Evolutionary conservation across 2,888 invertebrate genomes (phyloP).

Genomic region (Stenichneumon culpator): DNA sequence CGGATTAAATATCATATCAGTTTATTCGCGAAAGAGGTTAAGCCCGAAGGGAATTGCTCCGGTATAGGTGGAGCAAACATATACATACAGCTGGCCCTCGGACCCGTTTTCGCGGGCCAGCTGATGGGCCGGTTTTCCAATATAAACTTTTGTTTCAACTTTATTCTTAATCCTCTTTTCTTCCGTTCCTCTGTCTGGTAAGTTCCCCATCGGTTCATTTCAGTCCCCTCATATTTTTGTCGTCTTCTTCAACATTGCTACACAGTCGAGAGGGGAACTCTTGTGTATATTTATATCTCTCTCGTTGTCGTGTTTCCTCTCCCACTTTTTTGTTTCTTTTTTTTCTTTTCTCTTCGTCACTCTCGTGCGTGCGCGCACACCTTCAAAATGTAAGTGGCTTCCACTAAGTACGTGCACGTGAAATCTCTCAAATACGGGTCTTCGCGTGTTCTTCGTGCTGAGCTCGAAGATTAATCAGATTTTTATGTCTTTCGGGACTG

Average conservation of each 20-base stretch:
- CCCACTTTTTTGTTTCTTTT: conserved; percentile 33
- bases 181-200: conserved; percentile 55
- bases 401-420: conserved; percentile 13
- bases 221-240: conserved; percentile 70
- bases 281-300: conserved; percentile 81
- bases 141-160: conserved; percentile 81
- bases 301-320: conserved; percentile 74
- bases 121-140: conserved; percentile 84
- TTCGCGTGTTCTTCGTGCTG: conserved; percentile 19
- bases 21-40: conserved; percentile 13
- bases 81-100: too few relatives aligned
- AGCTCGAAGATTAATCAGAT: conserved; percentile 44
- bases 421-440: conserved; percentile 17
- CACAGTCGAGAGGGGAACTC: conserved; percentile 69
- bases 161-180: conserved; percentile 75
- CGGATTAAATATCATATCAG: not conserved
- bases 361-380: conserved; percentile 68
- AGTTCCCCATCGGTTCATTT: conserved; percentile 42
- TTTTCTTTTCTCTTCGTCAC: conserved; percentile 57
- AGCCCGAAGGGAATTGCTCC: conserved; percentile 28
- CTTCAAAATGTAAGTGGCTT: conserved; percentile 54
- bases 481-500: conserved; percentile 13
- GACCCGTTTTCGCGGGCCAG: conserved; percentile 81
- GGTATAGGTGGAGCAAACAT: conserved; percentile 73
- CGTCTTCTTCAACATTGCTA: conserved; percentile 42